Evolutionary conservation across 2,113 vertebrate genomes (phyloP).

Genomic region (Phocoena sinus): DNA sequence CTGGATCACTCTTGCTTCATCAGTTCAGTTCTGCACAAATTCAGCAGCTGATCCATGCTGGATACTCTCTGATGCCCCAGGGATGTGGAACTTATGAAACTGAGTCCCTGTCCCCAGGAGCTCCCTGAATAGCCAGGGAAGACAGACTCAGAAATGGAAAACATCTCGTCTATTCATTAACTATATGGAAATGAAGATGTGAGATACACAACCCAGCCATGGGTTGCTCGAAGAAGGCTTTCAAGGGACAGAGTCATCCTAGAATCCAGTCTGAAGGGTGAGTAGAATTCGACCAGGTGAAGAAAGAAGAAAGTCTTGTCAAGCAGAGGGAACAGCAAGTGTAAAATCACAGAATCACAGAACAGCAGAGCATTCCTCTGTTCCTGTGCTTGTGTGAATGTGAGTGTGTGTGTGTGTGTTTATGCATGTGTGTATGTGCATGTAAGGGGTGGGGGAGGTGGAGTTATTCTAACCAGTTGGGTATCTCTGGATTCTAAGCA

Average conservation of each 20-base stretch:
- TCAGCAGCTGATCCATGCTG: not conserved
- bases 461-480: not conserved
- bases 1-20: not conserved
- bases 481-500: not conserved
- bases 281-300: not conserved
- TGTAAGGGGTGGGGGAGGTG: fast-evolving
- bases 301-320: not conserved
- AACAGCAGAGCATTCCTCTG: not conserved
- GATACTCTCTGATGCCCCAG: not conserved
- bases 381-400: not conserved
- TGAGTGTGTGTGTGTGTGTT: not conserved
- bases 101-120: not conserved
- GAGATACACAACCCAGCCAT: not conserved
- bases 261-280: not conserved
- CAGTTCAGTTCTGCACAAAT: not conserved
- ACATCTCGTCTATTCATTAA: not conserved
- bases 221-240: not conserved
- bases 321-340: not conserved
- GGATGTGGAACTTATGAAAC: not conserved
- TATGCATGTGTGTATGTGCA: no score
- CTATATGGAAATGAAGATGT: not conserved
- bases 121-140: not conserved
- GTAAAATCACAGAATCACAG: not conserved
- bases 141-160: not conserved
- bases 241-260: not conserved